These are phyloP conservation scores for Naso thynnoides DNA, from an alignment of 2,797 vertebrate species.

Conservation along the genomic window DNA sequence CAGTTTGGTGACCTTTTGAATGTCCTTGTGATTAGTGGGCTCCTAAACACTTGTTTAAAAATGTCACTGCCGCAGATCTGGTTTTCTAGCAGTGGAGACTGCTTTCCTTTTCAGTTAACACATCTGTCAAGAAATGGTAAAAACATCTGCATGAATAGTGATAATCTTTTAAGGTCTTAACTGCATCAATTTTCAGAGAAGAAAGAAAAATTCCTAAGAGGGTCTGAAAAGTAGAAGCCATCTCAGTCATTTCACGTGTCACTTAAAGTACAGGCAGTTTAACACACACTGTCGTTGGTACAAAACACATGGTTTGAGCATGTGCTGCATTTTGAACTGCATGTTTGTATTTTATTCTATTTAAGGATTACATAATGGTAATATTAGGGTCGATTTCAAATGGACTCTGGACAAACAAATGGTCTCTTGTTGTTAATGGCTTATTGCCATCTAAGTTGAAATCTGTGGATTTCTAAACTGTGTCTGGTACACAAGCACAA, in stretches of 20 bases:
- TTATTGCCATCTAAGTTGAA: not conserved
- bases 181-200: not conserved
- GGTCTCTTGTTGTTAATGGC: not conserved
- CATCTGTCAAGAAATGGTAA: too few relatives aligned
- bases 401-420: constrained; percentile 64
- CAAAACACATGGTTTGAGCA: not conserved
- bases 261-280: not conserved
- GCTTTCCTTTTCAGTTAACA: not conserved
- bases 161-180: constrained; percentile 1
- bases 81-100: not conserved
- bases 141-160: not conserved
- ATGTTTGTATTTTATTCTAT: not conserved
- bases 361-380: constrained; percentile 39
- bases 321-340: not conserved
- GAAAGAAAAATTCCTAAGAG: not conserved
- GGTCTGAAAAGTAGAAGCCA: not conserved
- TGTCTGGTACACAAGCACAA: not conserved
- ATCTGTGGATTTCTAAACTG: not conserved
- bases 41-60: too few relatives aligned
- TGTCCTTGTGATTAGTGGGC: too few relatives aligned
- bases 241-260: not conserved
- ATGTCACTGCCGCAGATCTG: too few relatives aligned
- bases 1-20: not conserved
- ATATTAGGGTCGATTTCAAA: constrained; percentile 23
- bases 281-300: too few relatives aligned